Evolutionary conservation across 2,888 invertebrate species (phyloP), one percentile per base, ranked within the genome.

Genomic region (Cheilosia soror): DNA sequence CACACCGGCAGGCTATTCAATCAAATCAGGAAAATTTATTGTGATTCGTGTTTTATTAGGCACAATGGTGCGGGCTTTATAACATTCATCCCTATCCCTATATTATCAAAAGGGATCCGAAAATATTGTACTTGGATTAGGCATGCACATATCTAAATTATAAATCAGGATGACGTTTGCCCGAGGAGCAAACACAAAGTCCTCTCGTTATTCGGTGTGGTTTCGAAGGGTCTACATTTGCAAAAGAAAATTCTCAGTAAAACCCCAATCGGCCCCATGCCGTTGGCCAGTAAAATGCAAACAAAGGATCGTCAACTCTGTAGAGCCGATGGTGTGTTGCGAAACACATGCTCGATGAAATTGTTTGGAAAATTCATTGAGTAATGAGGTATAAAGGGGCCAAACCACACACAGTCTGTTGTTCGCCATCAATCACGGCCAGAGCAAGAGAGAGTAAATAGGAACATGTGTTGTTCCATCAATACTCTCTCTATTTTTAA

Each of bases 31-130:
- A 65, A 58, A 79, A 79, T 79, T 84, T 84, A 84, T 79, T 83
- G 72, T 49, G 62, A 83, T 78, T 78, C 55, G 66, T 72, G 62
- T 78, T 84, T 84, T 79, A 84, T 84, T 73, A 79, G 71, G 68
- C 53, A 68, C 57, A 82, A 66, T 72, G 63, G 66, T 78, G 62
- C 62, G 75, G 79, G 57, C 31, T 57, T 15, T 13, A 11, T 20
- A 4, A n/a, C 40, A 49, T 63, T n/a, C 13, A 44, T n/a, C n/a
- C 40, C 31, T 25, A 44, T n/a, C n/a, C 40, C 31, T 25, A 11
- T 44, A 42, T 25, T 33, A 60, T 73, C 62, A 40, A 49, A 62
- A 75, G 33, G 58, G 51, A 51, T 63, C 51, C 20, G 20, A 40
- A 31, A 9, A 37, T 37, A 15, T 40, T 40, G n/a, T 75, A 47